Evolutionary conservation across 1,140 invertebrate species (phyloP), one percentile per base, ranked within the genome.

Genomic region (Hermetia illucens): DNA sequence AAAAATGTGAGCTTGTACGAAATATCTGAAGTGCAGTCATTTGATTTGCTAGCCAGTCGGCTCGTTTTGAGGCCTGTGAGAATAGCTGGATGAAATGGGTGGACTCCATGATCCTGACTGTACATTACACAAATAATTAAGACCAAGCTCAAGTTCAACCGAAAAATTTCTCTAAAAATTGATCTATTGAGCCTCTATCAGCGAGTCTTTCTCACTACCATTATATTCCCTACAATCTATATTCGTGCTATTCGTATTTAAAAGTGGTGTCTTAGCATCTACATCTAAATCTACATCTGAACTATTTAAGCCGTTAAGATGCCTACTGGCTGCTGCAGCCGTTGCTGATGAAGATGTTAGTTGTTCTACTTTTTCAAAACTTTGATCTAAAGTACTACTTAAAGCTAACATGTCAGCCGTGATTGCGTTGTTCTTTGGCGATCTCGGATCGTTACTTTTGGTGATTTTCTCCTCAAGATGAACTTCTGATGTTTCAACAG

Each of bases 391-490:
- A 13, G 17, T 5, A 32, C 17, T 32, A 25, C n/a, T n/a, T 8
- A 25, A 8, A 32, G n/a, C 17, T 6, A 15, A 6, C 15, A 13
- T 5, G 6, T 5, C 17, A 16, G 30, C 17, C 6, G n/a, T 32
- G 13, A 13, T 32, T 15, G 15, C 17, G 30, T 12, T 32, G n/a
- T 32, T 32, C 30, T 6, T 43, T 39, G 51, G 12, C 31, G 18
- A 13, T 32, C n/a, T 32, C 13, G 6, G 6, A 6, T 8, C 5
- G 12, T 34, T 34, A 10, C 5, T 16, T 34, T 34, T 34, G 33
- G 12, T 8, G 12, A 8, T 8, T 25, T n/a, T n/a, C n/a, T n/a
- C n/a, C n/a, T n/a, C n/a, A n/a, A n/a, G n/a, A n/a, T n/a, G n/a
- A n/a, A n/a, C n/a, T n/a, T n/a, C n/a, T n/a, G n/a, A n/a, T n/a